Evolutionary conservation across 2,888 invertebrate genomes (phyloP), one percentile per base, ranked within the genome.

Genomic region (Gasteruption jaculator): DNA sequence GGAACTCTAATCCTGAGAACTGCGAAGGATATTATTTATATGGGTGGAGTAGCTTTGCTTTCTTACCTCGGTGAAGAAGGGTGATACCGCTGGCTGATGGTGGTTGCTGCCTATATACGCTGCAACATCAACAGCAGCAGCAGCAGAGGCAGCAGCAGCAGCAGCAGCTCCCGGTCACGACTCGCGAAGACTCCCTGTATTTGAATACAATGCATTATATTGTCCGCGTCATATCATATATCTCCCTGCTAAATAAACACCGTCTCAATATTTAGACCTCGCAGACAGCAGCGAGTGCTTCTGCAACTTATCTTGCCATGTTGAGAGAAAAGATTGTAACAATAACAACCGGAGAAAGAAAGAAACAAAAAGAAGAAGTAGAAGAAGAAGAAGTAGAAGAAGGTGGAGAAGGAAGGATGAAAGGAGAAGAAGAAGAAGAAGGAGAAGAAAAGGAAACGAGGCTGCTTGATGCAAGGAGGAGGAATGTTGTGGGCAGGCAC

Each of bases 171-270:
- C 63, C 59, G 70, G 70, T 70, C 69, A 70, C 69, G 70, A 70
- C 59, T 68, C 61, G 57, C 60, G 61, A n/a, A n/a, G 54, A 64
- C 69, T 67, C 65, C 68, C 52, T n/a, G 68, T 69, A 70, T 70
- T 70, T 70, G 70, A 70, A 70, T 70, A 70, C 70, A 70, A 69
- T 70, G 70, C 70, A 68, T 68, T 69, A 71, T 70, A 71, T 71
- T 70, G 70, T 70, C 68, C 63, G 63, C 65, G 64, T 70, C 65
- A 70, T 70, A 69, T 70, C 70, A 70, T 70, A 70, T 70, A 70
- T 70, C 70, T 70, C 62, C 55, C 54, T 55, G 63, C 58, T 70
- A 69, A 70, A 68, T 68, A 70, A 70, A 70, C 63, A 64, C 65
- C 66, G 65, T 67, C 66, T 67, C 68, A 65, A 70, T 69, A 69